phyloP scores from a whole-genome alignment of 64 coral and sea anemone species.

The Pocillopora verrucosa region DNA sequence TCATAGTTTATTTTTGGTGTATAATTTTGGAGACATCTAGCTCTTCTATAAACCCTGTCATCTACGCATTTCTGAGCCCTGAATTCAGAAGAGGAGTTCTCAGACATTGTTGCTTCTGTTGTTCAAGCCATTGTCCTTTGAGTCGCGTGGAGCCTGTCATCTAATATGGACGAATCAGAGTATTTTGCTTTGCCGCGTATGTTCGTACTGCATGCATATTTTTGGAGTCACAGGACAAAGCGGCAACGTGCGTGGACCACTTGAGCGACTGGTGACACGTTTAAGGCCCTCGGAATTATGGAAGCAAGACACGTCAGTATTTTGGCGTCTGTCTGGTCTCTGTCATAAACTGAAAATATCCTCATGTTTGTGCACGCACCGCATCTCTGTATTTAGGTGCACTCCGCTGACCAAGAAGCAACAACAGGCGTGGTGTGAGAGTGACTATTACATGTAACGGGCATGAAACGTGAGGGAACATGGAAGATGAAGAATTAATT shows the following conservation, averaged over 20 bases:
- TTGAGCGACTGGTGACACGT: not conserved
- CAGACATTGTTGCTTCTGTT: not conserved
- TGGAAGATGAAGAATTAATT: too few relatives aligned
- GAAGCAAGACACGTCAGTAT: not conserved
- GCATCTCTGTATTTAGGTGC: too few relatives aligned
- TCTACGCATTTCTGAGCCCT: not conserved
- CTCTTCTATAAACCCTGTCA: not conserved
- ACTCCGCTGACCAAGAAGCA: too few relatives aligned
- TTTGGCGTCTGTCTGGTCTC: not conserved
- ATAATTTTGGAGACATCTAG: not conserved
- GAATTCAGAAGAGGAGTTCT: not conserved
- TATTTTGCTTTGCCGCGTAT: not conserved
- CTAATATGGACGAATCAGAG: too few relatives aligned
- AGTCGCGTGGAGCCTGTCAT: not conserved
- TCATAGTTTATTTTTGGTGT: not conserved
- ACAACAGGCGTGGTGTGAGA: too few relatives aligned
- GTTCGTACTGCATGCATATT: too few relatives aligned
- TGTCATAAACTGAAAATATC: too few relatives aligned
- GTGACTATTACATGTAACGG: too few relatives aligned
- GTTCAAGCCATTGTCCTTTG: not conserved
- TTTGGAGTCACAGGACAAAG: too few relatives aligned
- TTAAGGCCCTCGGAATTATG: not conserved
- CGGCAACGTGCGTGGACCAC: too few relatives aligned
- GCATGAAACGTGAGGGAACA: too few relatives aligned
- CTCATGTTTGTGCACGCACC: too few relatives aligned